These are phyloP conservation scores for Cheilosia impressa DNA, from an alignment of 2,888 invertebrate species.

Conservation along the genomic window DNA sequence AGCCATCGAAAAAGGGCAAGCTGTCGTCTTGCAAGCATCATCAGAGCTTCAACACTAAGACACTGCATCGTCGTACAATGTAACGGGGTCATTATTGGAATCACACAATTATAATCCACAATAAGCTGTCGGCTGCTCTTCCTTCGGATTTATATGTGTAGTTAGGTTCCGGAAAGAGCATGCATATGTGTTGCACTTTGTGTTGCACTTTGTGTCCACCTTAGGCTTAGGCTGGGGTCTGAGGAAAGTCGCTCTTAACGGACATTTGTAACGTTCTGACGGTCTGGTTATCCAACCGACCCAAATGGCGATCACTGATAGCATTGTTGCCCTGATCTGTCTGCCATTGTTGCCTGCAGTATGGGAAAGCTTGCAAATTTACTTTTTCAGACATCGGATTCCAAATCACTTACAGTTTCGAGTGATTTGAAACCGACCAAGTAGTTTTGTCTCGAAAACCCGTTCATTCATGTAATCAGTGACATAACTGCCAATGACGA, in stretches of 20 bases:
- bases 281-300: conserved; percentile 8
- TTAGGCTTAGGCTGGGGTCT: background rate
- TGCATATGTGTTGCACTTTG: background rate
- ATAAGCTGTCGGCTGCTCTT: conserved; percentile 59
- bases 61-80: conserved; percentile 39
- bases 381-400: too few relatives aligned
- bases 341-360: conserved; percentile 9
- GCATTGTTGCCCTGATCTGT: background rate
- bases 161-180: conserved; percentile 59
- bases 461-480: too few relatives aligned
- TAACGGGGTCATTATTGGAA: conserved; percentile 44
- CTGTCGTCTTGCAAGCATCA: background rate
- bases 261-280: background rate
- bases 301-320: conserved; percentile 18
- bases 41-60: background rate
- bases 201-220: background rate
- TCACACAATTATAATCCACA: conserved; percentile 54
- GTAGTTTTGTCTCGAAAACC: too few relatives aligned
- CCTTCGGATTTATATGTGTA: conserved; percentile 63
- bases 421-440: too few relatives aligned
- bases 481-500: too few relatives aligned
- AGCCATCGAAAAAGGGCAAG: conserved; percentile 23
- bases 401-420: too few relatives aligned
- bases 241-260: conserved; percentile 1
- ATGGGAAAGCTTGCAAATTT: too few relatives aligned